Evolutionary conservation across 2,113 vertebrate species (phyloP), one percentile per base, ranked within the genome.

Genomic region (Verasper variegatus): DNA sequence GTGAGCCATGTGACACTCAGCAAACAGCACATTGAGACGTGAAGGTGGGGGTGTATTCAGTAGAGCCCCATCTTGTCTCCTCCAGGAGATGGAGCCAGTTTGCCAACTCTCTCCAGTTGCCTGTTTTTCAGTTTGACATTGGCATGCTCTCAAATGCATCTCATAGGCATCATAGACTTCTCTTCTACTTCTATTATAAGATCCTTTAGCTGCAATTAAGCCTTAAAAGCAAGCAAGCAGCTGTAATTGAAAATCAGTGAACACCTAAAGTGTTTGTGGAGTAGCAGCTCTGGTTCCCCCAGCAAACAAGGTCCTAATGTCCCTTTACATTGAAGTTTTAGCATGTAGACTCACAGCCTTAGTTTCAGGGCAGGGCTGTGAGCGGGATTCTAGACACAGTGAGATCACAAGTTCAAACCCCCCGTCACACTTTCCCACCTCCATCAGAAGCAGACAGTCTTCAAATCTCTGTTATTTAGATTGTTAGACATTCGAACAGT

Each of bases 51-150:
- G 21, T 59, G 59, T 14, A 47, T 56, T 76, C 40, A 69, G 2
- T 52, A 14, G 21, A 71, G 64, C 73, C 62, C 58, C 31, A 31
- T 58, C 70, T 35, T 42, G 47, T 68, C 55, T 85, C 78, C 73
- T 83, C 81, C 89, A 88, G 42, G 74, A 88, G 80, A 60, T 71
- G 78, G 70, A 85, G 82, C 78, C 75, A 77, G 78, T 89, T 79
- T 83, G 55, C 80, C 62, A 80, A 73, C 68, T 65, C 70, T 40
- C 72, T 52, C 20, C 20, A 20, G 15, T 40, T 27, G 12, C 42
- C 45, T 56, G 49, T 60, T 75, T 71, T 37, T 69, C 69, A 51
- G 56, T 82, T 74, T 83, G 59, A 81, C 72, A 80, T 77, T 80
- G 83, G 78, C 81, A 70, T 65, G 54, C 58, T 23, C 60, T 80